Evolutionary conservation across 1,140 invertebrate species (phyloP), one percentile per base, ranked within the genome.

Genomic region (Megathymus violae): DNA sequence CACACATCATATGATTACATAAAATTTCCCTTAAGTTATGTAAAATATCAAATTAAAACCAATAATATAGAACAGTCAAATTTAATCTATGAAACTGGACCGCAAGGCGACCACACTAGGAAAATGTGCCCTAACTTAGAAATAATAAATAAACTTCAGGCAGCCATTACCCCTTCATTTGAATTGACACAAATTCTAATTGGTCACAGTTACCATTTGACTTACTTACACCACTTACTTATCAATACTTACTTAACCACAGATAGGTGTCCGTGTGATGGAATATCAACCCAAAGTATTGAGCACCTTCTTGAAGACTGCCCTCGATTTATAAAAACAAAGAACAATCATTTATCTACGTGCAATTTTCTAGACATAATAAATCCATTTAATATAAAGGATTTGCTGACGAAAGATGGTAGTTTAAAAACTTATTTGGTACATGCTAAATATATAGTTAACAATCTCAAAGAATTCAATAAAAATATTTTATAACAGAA

Each of bases 1-100:
- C 54, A 59, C 7, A 3, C 1, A 9, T 6, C 4, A 6, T 27
- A 17, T 1, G 54, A 59, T 1, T 59, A 27, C 4, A 1, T 27
- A 0, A 27, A 59, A 16, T 59, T 46, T 14, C 54, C 54, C 0
- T 6, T 59, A 3, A 46, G 41, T 4, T 36, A 19, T 9, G 27
- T 43, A 0, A 56, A 41, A 56, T 15, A 19, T 0, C 5, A 38
- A 11, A 14, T 52, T 4, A 40, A 25, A 56, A 41, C 1, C 0
- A 16, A 54, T 3, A 54, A 54, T 36, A 38, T 6, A 40, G 10
- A 5, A 14, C 3, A 22, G 10, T 47, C 44, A 4, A 46, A 46
- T 7, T 1, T 9, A 1, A 0, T 22, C 16, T 46, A 46, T 10
- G 5, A 0, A 11, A 11, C 2, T 4, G n/a, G 15, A 11, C 10